Evolutionary conservation across 2,888 invertebrate genomes (phyloP).

Genomic region (Hydropsyche betteni): DNA sequence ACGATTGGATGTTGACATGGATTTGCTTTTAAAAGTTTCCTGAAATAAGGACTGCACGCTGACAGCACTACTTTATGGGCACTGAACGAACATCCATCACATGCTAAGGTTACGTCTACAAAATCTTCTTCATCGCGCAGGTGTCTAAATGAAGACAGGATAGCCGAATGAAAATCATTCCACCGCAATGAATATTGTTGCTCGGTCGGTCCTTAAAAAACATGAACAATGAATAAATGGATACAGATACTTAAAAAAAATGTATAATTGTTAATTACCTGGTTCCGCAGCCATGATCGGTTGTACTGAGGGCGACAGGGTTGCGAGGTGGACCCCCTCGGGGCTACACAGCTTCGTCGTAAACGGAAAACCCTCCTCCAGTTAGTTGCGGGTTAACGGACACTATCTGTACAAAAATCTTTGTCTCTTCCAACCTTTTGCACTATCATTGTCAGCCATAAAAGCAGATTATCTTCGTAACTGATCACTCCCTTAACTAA

Average conservation of each 20-base stretch:
- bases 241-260: background rate
- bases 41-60: conserved; percentile 93
- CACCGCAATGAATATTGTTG: conserved; percentile 93
- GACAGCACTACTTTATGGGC: conserved; percentile 92
- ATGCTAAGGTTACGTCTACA: conserved; percentile 91
- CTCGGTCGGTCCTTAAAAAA: conserved; percentile 62
- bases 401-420: conserved; percentile 1
- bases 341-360: conserved; percentile 48
- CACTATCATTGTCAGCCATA: conserved; percentile 1
- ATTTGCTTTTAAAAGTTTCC: conserved; percentile 86
- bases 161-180: conserved; percentile 94
- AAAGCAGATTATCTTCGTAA: background rate
- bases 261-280: conserved; percentile 56
- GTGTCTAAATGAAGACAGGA: conserved; percentile 88
- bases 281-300: conserved; percentile 67
- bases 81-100: conserved; percentile 88
- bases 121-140: conserved; percentile 91
- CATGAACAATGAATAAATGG: too few relatives aligned
- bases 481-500: background rate
- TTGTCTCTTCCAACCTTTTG: too few relatives aligned
- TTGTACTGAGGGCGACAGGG: conserved; percentile 66
- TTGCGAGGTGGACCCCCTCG: conserved; percentile 62
- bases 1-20: conserved; percentile 92
- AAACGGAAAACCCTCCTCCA: background rate
- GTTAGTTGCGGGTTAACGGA: conserved; percentile 4